Conservation (phyloP, 1,140 invertebrate genomes). For the Drosophila dunni region DNA sequence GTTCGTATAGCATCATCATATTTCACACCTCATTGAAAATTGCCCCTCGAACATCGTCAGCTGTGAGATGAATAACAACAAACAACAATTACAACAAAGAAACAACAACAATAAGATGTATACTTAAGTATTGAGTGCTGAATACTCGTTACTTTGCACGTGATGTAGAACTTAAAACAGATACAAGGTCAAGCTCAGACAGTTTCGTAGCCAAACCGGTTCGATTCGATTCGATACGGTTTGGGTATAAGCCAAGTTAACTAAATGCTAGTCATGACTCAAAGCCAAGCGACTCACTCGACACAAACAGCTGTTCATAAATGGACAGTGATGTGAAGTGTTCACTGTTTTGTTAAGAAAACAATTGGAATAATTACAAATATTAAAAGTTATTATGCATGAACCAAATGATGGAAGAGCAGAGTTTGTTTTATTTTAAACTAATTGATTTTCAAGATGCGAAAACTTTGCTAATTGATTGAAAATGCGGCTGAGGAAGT, state of each 20-base stretch:
- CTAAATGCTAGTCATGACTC: conserved; percentile 31
- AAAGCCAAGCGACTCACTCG: background rate
- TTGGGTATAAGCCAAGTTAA: conserved; percentile 4
- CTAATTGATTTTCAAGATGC: background rate
- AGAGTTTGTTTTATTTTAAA: background rate
- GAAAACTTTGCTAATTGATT: conserved; percentile 4
- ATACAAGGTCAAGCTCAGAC: conserved; percentile 73
- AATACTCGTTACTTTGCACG: conserved; percentile 50
- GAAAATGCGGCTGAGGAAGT: conserved; percentile 11
- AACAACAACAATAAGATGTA: conserved; percentile 12
- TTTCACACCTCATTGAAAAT: conserved; percentile 53
- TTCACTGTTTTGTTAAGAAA: background rate
- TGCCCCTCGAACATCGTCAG: conserved; percentile 12
- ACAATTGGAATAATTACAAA: background rate
- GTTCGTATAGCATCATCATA: conserved; percentile 17
- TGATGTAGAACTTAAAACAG: conserved; percentile 62
- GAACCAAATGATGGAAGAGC: background rate
- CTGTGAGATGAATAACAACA: conserved; percentile 6
- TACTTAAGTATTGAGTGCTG: conserved; percentile 4
- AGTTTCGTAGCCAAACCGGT: conserved; percentile 36
- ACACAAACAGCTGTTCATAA: conserved; percentile 8
- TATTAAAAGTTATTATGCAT: background rate
- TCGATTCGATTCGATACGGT: background rate
- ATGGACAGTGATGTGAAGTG: no score
- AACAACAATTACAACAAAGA: background rate